Conservation (phyloP, 2,888 invertebrate species). For the Hydraecia micacea region DNA sequence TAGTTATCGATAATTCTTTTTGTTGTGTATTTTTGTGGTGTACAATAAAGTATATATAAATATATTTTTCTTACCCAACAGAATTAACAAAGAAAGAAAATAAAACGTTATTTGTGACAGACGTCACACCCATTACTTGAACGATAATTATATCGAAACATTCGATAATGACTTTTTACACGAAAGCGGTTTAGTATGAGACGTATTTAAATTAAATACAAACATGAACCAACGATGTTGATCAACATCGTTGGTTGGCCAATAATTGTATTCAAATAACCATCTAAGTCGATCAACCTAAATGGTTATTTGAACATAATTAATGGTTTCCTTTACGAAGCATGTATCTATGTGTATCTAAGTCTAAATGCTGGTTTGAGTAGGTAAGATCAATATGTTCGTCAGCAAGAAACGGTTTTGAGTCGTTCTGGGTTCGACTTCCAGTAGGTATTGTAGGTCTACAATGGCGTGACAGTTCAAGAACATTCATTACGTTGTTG, state of each 20-base stretch:
- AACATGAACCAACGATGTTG: slow-evolving; percentile 61
- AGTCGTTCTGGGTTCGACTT: background rate
- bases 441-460: background rate
- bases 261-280: too few relatives aligned
- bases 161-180: slow-evolving; percentile 53
- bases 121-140: slow-evolving; percentile 19
- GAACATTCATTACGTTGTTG: background rate
- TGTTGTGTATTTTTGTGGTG: too few relatives aligned
- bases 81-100: background rate
- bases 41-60: too few relatives aligned
- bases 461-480: background rate
- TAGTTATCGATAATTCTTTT: too few relatives aligned
- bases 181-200: slow-evolving; percentile 47
- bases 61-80: slow-evolving; percentile 4
- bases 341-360: slow-evolving; percentile 15
- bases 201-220: slow-evolving; percentile 66
- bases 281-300: slow-evolving; percentile 17
- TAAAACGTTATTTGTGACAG: background rate
- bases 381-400: background rate
- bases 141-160: slow-evolving; percentile 59
- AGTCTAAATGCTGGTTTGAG: slow-evolving; percentile 2
- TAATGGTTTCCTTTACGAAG: slow-evolving; percentile 54
- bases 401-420: background rate
- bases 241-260: slow-evolving; percentile 17
- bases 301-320: slow-evolving; percentile 65